Evolutionary conservation across 1,140 invertebrate species (phyloP).

Genomic region (Teleogryllus occipitalis): DNA sequence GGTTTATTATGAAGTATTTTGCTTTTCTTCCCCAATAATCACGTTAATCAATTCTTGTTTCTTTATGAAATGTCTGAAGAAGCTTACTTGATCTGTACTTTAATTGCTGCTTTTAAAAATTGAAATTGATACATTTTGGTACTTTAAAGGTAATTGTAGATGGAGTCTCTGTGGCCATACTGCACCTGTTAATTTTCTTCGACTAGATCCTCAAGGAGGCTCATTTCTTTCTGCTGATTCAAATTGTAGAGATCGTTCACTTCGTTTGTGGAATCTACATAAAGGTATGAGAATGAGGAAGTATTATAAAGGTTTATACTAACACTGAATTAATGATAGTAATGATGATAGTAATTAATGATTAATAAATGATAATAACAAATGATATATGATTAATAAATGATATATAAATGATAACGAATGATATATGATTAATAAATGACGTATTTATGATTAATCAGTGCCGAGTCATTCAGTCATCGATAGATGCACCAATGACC

Average conservation of each 20-base stretch:
- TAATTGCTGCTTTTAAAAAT: no score
- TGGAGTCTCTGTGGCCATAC: constrained; percentile 65
- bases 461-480: not conserved
- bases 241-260: constrained; percentile 56
- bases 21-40: no score
- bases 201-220: constrained; percentile 58
- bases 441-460: not conserved
- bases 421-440: constrained; percentile 11
- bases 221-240: constrained; percentile 64
- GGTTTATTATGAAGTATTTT: no score
- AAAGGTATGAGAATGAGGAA: constrained; percentile 45
- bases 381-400: constrained; percentile 11
- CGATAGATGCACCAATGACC: no score
- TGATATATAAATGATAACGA: not conserved
- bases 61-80: no score
- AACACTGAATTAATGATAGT: not conserved
- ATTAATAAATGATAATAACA: not conserved
- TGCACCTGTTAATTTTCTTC: constrained; percentile 59
- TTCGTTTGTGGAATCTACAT: constrained; percentile 69
- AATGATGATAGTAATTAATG: constrained; percentile 9
- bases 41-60: no score
- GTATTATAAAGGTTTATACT: constrained; percentile 9
- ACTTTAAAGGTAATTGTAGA: constrained; percentile 53
- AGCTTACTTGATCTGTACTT: no score
- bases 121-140: not conserved